Conservation (phyloP, 2,113 vertebrate genomes). For the Pseudonaja textilis region DNA sequence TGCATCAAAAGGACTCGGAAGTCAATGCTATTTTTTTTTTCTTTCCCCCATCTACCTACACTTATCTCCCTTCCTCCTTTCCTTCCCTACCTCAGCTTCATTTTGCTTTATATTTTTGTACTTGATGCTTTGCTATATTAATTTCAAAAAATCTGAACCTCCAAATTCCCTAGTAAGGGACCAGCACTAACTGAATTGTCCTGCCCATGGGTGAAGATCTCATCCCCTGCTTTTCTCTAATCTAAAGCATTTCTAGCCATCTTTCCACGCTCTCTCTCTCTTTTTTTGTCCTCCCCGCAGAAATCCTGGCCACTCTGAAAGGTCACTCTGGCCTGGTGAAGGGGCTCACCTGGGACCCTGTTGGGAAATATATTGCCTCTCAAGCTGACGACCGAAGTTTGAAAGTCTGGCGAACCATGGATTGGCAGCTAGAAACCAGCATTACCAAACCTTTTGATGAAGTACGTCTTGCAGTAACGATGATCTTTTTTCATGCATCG, state of each 20-base stretch:
- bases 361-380: constrained; percentile 96
- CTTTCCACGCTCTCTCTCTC: background rate
- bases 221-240: background rate
- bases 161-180: constrained; percentile 89
- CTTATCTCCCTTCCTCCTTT: background rate
- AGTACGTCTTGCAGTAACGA: constrained; percentile 64
- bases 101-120: background rate
- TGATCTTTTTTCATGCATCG: too few species aligned
- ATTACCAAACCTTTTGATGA: constrained; percentile 97
- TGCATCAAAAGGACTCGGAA: background rate
- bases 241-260: background rate
- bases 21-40: background rate
- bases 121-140: background rate
- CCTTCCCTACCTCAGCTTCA: background rate
- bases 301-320: constrained; percentile 90
- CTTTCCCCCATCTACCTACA: background rate
- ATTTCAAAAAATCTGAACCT: background rate
- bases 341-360: constrained; percentile 97
- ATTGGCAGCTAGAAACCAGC: constrained; percentile 96
- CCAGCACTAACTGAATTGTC: background rate
- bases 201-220: background rate
- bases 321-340: constrained; percentile 96
- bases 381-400: constrained; percentile 96
- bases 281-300: constrained; percentile 55
- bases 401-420: constrained; percentile 96